Conservation (phyloP, 2,797 vertebrate species). For the Denticeps clupeoides region DNA sequence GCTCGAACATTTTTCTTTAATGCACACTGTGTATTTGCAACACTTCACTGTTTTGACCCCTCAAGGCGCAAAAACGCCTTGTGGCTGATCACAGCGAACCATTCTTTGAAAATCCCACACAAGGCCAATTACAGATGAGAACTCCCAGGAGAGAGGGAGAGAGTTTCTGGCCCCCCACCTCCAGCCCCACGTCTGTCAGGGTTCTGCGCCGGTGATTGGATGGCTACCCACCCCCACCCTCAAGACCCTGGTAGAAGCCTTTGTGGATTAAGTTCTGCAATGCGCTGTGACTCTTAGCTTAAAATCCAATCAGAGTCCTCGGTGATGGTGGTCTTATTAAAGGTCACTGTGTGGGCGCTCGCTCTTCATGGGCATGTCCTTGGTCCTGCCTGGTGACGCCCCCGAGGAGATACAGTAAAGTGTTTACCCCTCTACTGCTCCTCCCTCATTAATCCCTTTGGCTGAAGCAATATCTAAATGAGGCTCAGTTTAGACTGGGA, state of each 20-base stretch:
- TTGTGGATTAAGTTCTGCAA: constrained; percentile 24
- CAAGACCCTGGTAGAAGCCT: constrained; percentile 21
- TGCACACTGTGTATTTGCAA: constrained; percentile 14
- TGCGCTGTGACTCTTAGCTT: constrained; percentile 25
- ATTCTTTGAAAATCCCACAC: constrained; percentile 30
- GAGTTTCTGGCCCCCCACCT: background rate
- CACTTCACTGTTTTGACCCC: constrained; percentile 17
- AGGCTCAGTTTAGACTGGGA: too few relatives aligned
- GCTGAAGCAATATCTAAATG: constrained; percentile 64
- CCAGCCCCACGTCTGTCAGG: background rate
- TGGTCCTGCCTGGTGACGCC: constrained; percentile 41
- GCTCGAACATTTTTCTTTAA: constrained; percentile 21
- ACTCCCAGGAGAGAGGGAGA: constrained; percentile 6
- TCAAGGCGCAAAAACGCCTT: constrained; percentile 12
- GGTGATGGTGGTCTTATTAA: constrained; percentile 27
- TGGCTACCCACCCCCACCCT: constrained; percentile 1
- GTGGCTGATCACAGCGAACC: constrained; percentile 11
- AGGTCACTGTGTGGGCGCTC: constrained; percentile 11
- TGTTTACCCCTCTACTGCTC: constrained; percentile 43
- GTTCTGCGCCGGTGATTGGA: background rate
- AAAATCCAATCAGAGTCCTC: constrained; percentile 45
- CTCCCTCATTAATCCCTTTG: constrained; percentile 52
- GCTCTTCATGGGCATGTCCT: constrained; percentile 42
- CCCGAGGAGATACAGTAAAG: constrained; percentile 46
- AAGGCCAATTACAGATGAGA: constrained; percentile 23